Base-by-base conservation (phyloP, 2,888 invertebrate genomes). In the Andrena camellia region DNA sequence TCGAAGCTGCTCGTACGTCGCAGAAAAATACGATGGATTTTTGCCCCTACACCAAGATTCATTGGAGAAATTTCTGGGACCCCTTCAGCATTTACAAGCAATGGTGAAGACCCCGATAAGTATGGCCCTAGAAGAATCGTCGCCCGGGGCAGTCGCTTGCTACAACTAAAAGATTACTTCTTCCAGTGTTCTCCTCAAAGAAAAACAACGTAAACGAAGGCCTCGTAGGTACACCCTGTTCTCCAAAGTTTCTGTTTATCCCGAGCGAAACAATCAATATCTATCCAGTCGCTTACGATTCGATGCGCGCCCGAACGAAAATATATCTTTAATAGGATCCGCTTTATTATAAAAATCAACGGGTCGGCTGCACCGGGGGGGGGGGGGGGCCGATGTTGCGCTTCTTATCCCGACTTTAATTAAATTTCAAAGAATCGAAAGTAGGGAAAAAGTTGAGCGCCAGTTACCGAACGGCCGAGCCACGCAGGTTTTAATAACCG, bases 401-500 rank as follows among this genome's bases (percentile, higher is more conserved):
- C 81, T 72, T 79, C 75, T 81, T 74, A 76, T 60, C 74, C 78
- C 63, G 78, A 73, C 77, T 85, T 90, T 90, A 90, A 90, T 90
- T 90, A 90, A 90, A 90, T 90, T 88, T 83, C 86, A 74, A 87
- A 86, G 86, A 89, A 88, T 90, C 87, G 85, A 83, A 86, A 84
- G 83, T 66, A 83, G 80, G 85, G 80, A 83, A 78, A 57, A 86
- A 86, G 82, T 86, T 82, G 67, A 75, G 60, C 81, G 54, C 60
- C 69, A 78, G 80, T 64, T 80, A 64, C 75, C 68, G 76, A 74
- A 73, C 69, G 82, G 77, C 71, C 76, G 76, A 69, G 83, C 81
- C 83, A 83, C 86, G 85, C 81, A 80, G 89, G 88, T 92, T 92
- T 92, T 91, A 91, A 92, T 92, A 92, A 91, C 90, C 90, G 85